Evolutionary conservation across 2,888 invertebrate genomes (phyloP).

Genomic region (Rotaria macrura): DNA sequence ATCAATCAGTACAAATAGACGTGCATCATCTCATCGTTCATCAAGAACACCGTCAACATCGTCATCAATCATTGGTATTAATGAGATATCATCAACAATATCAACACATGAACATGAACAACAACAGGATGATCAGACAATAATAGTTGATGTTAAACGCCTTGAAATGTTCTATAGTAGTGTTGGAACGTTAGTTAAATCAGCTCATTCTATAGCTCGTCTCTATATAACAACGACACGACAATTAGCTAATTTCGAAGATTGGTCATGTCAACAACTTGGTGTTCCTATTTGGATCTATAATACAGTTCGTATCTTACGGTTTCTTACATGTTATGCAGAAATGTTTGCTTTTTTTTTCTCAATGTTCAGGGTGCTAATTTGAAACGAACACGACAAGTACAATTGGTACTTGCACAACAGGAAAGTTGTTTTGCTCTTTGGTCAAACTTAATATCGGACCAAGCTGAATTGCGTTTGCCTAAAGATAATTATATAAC

Average conservation of each 20-base stretch:
- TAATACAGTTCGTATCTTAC: background rate
- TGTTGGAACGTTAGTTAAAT: slow-evolving; percentile 11
- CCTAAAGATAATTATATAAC: background rate
- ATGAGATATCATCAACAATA: background rate
- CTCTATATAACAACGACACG: slow-evolving; percentile 11
- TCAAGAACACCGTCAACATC: slow-evolving; percentile 13
- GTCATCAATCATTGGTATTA: background rate
- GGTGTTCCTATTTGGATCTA: slow-evolving; percentile 14
- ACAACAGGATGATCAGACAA: background rate
- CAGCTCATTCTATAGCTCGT: background rate
- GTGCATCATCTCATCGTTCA: background rate
- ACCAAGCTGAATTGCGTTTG: background rate
- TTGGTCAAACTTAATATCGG: background rate
- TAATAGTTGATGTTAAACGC: background rate
- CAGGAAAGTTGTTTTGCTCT: background rate
- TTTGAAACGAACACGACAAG: background rate
- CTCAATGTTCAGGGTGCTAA: background rate
- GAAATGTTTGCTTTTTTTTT: background rate
- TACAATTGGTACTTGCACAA: background rate
- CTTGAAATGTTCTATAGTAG: slow-evolving; percentile 5
- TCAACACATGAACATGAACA: background rate
- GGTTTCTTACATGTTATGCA: too few relatives aligned
- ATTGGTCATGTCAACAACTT: slow-evolving; percentile 20
- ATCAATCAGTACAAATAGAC: background rate
- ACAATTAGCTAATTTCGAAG: slow-evolving; percentile 17